Percentiles rank a stretch among this genome's conserved stretches.
Evolutionary conservation across 2,797 vertebrate species (phyloP).

Genomic region (Remorina albescens): DNA sequence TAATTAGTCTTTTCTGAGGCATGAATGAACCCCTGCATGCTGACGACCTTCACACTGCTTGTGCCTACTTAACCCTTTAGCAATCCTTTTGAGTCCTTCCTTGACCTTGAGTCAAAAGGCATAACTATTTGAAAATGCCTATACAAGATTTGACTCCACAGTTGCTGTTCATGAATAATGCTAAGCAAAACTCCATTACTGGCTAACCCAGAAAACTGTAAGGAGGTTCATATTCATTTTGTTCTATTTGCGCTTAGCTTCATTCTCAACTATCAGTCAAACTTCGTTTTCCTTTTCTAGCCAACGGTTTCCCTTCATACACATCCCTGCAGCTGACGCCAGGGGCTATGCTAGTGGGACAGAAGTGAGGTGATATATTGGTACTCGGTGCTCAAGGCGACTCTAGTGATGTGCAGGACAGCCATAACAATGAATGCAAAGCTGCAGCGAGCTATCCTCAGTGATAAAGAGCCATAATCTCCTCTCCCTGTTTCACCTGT

Average conservation of each 20-base stretch:
- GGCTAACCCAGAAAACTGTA: neutral
- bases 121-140: slow-evolving; percentile 7
- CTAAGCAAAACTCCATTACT: neutral
- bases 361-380: slow-evolving; percentile 20
- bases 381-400: slow-evolving; percentile 6
- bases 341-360: slow-evolving; percentile 22
- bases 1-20: slow-evolving; percentile 58
- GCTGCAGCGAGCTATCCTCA: slow-evolving; percentile 36
- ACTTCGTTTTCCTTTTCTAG: slow-evolving; percentile 16
- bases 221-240: neutral
- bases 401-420: slow-evolving; percentile 16
- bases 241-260: neutral
- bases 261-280: neutral
- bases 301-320: neutral
- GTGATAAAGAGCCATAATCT: slow-evolving; percentile 68
- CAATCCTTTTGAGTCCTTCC: slow-evolving; percentile 21
- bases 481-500: slow-evolving; percentile 65
- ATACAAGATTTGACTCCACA: neutral
- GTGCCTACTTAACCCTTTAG: slow-evolving; percentile 39
- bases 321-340: slow-evolving; percentile 18
- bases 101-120: slow-evolving; percentile 33
- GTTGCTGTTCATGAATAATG: slow-evolving; percentile 1
- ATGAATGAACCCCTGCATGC: slow-evolving; percentile 49
- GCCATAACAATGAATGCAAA: slow-evolving; percentile 35
- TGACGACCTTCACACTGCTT: slow-evolving; percentile 12